Base-by-base conservation (phyloP, 2,888 invertebrate genomes). In the Idaea straminata region DNA sequence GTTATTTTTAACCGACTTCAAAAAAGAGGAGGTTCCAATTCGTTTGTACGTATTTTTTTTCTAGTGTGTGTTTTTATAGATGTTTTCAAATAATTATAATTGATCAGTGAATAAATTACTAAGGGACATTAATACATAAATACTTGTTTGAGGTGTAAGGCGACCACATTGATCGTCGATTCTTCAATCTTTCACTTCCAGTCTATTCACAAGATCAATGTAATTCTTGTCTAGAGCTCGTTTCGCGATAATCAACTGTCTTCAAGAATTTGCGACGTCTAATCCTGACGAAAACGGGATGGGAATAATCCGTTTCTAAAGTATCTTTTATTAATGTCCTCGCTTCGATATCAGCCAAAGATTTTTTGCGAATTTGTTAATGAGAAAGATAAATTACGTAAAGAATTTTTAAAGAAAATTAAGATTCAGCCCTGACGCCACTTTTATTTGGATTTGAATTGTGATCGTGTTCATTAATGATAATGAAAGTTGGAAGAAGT, bases 211-310 rank as follows among this genome's bases (percentile, higher is more conserved):
- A 62, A 25, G 10, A 64, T 65, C 62, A 65, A 64, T 59, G 5
- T 69, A 67, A 4, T 7, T 5, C 60, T 60, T 59, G 47, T 72
- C 65, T 66, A 62, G 66, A 79, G 81, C 79, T 82, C 83, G 82
- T 82, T 84, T 82, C 80, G 79, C 83, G 80, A 86, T 86, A 87
- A 87, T 87, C 85, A 86, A 85, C 85, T 81, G 83, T 80, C 83
- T 84, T 81, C 80, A 82, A 72, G 78, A 83, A 84, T 83, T 75
- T 76, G 78, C 80, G 78, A 80, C 82, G 82, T 84, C 47, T 47
- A 82, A 84, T 78, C 72, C 73, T 68, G 76, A 71, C 72, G 73
- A 76, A 76, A 78, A 72, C 72, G 72, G 70, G 69, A 68, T 59
- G 72, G 72, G 75, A 82, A 82, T 82, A 82, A 83, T 83, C 82